These are phyloP conservation scores for Oscheius onirici DNA, from an alignment of 2,888 invertebrate species.

Conservation along the genomic window DNA sequence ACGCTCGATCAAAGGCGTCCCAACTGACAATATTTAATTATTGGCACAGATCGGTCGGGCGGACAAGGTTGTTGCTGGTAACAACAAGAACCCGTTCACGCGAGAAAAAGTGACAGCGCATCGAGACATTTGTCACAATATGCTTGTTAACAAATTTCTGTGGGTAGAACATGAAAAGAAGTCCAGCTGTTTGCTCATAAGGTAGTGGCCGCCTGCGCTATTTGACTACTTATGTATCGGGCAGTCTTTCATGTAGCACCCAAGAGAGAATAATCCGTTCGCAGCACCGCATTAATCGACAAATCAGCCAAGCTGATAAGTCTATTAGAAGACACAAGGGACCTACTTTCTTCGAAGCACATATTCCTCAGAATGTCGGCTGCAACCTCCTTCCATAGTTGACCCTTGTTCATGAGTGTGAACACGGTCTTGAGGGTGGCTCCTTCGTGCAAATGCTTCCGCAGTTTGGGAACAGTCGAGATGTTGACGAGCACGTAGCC, in stretches of 20 bases:
- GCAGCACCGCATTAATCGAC: slow-evolving; percentile 27
- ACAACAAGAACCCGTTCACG: slow-evolving; percentile 17
- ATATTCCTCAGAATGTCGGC: slow-evolving; percentile 56
- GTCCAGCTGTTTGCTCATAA: neutral
- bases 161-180: too few relatives aligned
- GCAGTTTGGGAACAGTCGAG: slow-evolving; percentile 39
- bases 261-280: slow-evolving; percentile 28
- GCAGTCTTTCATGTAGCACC: slow-evolving; percentile 16
- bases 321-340: slow-evolving; percentile 17
- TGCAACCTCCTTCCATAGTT: slow-evolving; percentile 39
- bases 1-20: slow-evolving; percentile 15
- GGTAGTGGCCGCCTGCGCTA: slow-evolving; percentile 6
- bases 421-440: slow-evolving; percentile 2
- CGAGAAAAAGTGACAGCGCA: neutral
- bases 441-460: slow-evolving; percentile 31
- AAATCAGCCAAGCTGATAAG: slow-evolving; percentile 32
- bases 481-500: slow-evolving; percentile 52
- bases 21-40: slow-evolving; percentile 28
- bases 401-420: slow-evolving; percentile 6
- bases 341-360: slow-evolving; percentile 59
- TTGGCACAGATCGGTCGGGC: slow-evolving; percentile 1
- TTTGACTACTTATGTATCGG: slow-evolving; percentile 21
- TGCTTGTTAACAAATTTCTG: too few relatives aligned
- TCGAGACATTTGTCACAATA: too few relatives aligned
- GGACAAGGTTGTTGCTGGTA: slow-evolving; percentile 29